Percentiles rank a stretch among this genome's conserved stretches.
These are phyloP conservation scores for Ips typographus DNA, from an alignment of 1,140 invertebrate genomes.

Conservation along the genomic window DNA sequence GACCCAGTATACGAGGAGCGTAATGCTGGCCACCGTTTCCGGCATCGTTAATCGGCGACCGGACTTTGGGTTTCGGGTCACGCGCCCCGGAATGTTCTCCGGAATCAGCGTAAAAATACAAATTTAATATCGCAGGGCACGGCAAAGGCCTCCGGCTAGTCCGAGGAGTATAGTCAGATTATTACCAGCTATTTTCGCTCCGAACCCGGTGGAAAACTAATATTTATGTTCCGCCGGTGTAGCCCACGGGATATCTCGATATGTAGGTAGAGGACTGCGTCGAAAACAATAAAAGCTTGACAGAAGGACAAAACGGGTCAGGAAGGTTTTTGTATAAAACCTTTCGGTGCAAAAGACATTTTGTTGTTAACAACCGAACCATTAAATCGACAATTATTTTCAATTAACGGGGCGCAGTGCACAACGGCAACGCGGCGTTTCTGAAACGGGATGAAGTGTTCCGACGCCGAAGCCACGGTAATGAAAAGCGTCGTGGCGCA, in stretches of 20 bases:
- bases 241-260: slow-evolving; percentile 22
- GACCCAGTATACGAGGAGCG: slow-evolving; percentile 40
- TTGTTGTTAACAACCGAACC: no score
- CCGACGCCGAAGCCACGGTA: slow-evolving; percentile 48
- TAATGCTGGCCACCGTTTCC: slow-evolving; percentile 47
- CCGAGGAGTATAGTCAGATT: slow-evolving; percentile 44
- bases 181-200: slow-evolving; percentile 45
- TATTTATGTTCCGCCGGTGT: slow-evolving; percentile 36
- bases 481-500: slow-evolving; percentile 53
- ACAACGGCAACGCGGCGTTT: slow-evolving; percentile 23
- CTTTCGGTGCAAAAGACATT: no score
- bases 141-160: slow-evolving; percentile 40
- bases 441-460: slow-evolving; percentile 43
- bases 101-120: slow-evolving; percentile 53
- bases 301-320: no score
- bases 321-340: no score
- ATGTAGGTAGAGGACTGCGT: slow-evolving; percentile 31
- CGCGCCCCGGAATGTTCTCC: slow-evolving; percentile 48
- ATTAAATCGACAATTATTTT: slow-evolving; percentile 12
- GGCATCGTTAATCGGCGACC: slow-evolving; percentile 50
- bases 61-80: slow-evolving; percentile 48
- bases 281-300: slow-evolving; percentile 25
- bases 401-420: slow-evolving; percentile 15
- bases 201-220: slow-evolving; percentile 37
- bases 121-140: slow-evolving; percentile 51